A percentile compares a stretch with the other conserved stretches of the same genome.
These are phyloP conservation scores for Coccyzus lansbergi DNA, from an alignment of 2,797 vertebrate species.

Conservation along the genomic window DNA sequence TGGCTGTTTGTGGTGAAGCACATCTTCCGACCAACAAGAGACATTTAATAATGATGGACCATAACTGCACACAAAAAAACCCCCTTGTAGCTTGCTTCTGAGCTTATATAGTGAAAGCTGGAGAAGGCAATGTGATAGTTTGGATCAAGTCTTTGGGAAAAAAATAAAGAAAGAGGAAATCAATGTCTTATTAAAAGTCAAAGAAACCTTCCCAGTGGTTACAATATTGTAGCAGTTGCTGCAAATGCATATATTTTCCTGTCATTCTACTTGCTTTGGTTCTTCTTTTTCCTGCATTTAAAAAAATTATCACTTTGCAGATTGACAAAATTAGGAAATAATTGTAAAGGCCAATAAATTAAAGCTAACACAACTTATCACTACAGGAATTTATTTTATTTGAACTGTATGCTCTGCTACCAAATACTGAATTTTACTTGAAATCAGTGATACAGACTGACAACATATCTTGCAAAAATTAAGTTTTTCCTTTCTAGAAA, in stretches of 20 bases:
- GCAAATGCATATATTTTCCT: not conserved
- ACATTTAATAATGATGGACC: slow-evolving; percentile 95
- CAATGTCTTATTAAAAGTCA: not conserved
- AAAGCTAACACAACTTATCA: not conserved
- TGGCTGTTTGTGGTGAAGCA: slow-evolving; percentile 91
- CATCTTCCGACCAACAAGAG: slow-evolving; percentile 90
- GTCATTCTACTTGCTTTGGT: not conserved
- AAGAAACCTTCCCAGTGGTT: not conserved
- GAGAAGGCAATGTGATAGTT: not conserved
- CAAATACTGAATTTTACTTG: not conserved
- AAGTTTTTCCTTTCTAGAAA: not conserved
- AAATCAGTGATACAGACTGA: not conserved
- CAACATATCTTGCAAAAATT: not conserved
- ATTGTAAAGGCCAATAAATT: not conserved
- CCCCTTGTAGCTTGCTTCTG: slow-evolving; percentile 79
- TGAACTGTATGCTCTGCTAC: not conserved
- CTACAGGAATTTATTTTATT: not conserved
- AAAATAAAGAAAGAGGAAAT: not conserved
- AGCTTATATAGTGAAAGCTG: slow-evolving; percentile 17
- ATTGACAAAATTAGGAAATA: not conserved
- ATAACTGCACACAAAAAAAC: slow-evolving; percentile 85
- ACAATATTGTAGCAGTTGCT: not conserved
- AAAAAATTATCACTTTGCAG: not conserved
- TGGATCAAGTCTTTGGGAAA: not conserved
- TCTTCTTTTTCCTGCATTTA: not conserved